These are phyloP conservation scores for Dorcus parallelipipedus DNA, from an alignment of 2,888 invertebrate genomes.

Conservation along the genomic window DNA sequence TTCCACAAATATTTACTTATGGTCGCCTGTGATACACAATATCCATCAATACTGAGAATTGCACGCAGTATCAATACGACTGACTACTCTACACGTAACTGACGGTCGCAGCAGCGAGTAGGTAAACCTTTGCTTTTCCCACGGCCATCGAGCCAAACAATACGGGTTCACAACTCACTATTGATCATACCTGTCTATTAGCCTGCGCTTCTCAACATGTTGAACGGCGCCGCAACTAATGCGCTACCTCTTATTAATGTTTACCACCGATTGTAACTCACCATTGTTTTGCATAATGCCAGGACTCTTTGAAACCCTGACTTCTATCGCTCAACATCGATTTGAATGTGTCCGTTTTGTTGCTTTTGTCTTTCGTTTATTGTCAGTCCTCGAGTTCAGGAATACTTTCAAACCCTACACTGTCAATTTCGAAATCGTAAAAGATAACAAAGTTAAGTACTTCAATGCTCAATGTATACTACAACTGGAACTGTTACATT, in stretches of 20 bases:
- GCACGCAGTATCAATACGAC: slow-evolving; percentile 13
- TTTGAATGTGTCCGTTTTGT: background rate
- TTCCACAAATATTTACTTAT: slow-evolving; percentile 11
- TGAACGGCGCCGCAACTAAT: slow-evolving; percentile 33
- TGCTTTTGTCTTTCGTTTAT: background rate
- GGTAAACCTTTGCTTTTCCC: slow-evolving; percentile 43
- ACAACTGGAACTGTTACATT: too few species aligned
- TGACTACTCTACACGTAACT: slow-evolving; percentile 7
- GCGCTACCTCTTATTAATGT: slow-evolving; percentile 28
- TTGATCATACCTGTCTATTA: slow-evolving; percentile 45
- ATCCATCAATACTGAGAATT: slow-evolving; percentile 15
- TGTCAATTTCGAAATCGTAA: background rate
- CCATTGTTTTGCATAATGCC: slow-evolving; percentile 31
- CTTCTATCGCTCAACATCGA: slow-evolving; percentile 1
- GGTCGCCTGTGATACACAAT: slow-evolving; percentile 9
- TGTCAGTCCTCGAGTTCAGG: too few species aligned
- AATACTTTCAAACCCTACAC: too few species aligned
- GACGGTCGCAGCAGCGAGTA: slow-evolving; percentile 19
- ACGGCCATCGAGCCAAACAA: slow-evolving; percentile 44
- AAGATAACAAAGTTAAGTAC: background rate
- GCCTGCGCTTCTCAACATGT: slow-evolving; percentile 38
- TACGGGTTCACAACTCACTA: slow-evolving; percentile 44
- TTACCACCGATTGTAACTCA: slow-evolving; percentile 27
- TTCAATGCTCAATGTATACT: background rate
- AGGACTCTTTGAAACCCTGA: slow-evolving; percentile 10